Evolutionary conservation across 2,888 invertebrate genomes (phyloP).

Genomic region (Macrosoma leucophasiata): DNA sequence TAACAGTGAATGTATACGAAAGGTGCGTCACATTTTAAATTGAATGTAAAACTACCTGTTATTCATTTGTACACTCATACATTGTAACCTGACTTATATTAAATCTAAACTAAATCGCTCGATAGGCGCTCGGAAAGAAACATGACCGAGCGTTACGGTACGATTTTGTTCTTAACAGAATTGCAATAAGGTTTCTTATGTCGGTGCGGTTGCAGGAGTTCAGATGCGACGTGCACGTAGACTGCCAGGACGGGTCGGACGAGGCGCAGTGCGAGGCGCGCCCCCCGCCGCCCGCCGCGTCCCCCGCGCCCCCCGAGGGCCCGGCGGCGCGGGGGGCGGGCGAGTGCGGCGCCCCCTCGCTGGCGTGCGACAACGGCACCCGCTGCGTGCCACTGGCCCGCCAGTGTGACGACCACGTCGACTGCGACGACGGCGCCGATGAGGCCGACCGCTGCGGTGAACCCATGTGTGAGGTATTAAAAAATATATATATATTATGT

Average conservation of each 20-base stretch:
- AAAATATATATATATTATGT: neutral
- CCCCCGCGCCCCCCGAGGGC: constrained; percentile 21
- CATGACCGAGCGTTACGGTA: no score
- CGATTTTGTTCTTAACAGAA: no score
- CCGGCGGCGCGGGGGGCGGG: constrained; percentile 16
- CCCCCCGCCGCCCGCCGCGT: constrained; percentile 11
- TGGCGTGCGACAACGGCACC: constrained; percentile 80
- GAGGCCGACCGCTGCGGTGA: constrained; percentile 83
- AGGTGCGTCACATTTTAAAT: constrained; percentile 36
- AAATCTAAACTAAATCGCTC: no score
- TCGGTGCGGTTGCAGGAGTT: constrained; percentile 67
- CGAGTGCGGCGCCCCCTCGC: constrained; percentile 71
- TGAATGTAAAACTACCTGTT: neutral
- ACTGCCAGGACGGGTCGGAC: constrained; percentile 85
- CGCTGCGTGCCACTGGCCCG: constrained; percentile 82
- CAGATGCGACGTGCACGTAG: constrained; percentile 80
- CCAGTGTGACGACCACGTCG: constrained; percentile 81
- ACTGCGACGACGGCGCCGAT: constrained; percentile 86
- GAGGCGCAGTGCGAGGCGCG: constrained; percentile 75
- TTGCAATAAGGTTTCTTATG: no score
- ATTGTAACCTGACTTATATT: neutral
- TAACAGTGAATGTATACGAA: constrained; percentile 79
- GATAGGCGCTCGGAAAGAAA: no score
- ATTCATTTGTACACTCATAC: neutral
- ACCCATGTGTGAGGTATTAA: constrained; percentile 1